These are phyloP conservation scores for Gambusia yucatana DNA, from an alignment of 2,797 vertebrate species.

Conservation along the genomic window DNA sequence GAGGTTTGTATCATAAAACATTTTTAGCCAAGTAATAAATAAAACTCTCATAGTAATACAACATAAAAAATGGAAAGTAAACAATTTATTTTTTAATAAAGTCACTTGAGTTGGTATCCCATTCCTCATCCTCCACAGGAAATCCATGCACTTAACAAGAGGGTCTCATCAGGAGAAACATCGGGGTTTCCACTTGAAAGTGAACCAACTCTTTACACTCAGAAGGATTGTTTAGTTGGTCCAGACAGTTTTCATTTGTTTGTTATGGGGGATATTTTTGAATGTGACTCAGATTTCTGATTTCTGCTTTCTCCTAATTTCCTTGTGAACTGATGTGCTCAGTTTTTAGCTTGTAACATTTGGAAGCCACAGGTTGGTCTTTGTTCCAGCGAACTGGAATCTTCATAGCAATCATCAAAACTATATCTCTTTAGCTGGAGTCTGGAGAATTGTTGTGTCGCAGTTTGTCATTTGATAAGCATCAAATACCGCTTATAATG, in stretches of 20 bases:
- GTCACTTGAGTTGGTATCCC: too few relatives aligned
- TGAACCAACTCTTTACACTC: background rate
- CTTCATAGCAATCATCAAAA: background rate
- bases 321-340: background rate
- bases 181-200: background rate
- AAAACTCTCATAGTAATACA: too few relatives aligned
- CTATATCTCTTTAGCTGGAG: background rate
- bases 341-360: background rate
- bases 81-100: background rate
- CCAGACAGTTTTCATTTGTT: background rate
- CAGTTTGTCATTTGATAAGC: background rate
- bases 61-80: background rate
- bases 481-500: background rate
- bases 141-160: background rate
- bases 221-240: background rate
- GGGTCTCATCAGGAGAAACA: background rate
- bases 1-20: background rate
- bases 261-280: background rate
- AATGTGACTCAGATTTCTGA: background rate
- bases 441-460: background rate
- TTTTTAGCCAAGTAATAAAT: background rate
- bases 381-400: background rate
- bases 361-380: background rate
- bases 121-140: background rate
- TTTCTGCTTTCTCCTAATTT: background rate